Evolutionary conservation across 1,140 invertebrate genomes (phyloP).

Genomic region (Latrodectus geometricus): DNA sequence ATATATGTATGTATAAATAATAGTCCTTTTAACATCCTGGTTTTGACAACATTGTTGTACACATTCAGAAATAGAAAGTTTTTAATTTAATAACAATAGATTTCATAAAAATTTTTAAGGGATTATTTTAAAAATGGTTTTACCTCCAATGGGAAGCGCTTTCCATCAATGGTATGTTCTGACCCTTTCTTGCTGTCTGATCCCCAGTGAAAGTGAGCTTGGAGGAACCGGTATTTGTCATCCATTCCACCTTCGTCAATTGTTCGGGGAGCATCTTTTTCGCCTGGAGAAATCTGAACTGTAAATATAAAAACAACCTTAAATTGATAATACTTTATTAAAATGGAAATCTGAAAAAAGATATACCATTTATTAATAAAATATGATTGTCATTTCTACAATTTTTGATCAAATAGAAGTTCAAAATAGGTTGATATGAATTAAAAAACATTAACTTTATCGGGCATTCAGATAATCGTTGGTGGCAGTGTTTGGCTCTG

Average conservation of each 20-base stretch:
- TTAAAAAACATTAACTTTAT: no score
- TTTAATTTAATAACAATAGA: not conserved
- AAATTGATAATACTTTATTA: no score
- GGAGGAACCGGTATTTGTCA: slow-evolving; percentile 80
- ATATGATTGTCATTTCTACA: no score
- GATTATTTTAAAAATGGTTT: not conserved
- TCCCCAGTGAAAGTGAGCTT: slow-evolving; percentile 90
- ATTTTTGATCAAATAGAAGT: no score
- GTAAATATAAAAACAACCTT: not conserved
- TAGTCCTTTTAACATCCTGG: not conserved
- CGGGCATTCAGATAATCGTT: no score
- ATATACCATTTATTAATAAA: no score
- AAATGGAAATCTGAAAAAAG: no score
- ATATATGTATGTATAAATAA: not conserved
- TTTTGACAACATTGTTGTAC: not conserved
- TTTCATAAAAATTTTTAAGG: not conserved
- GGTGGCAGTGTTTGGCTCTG: no score
- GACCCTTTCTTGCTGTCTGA: slow-evolving; percentile 83
- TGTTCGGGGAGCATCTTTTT: slow-evolving; percentile 16
- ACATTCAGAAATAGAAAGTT: not conserved
- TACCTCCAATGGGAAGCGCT: slow-evolving; percentile 70
- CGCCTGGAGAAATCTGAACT: slow-evolving; percentile 19
- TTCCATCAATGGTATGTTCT: slow-evolving; percentile 86
- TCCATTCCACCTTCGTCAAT: slow-evolving; percentile 77
- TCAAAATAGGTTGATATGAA: no score